Evolutionary conservation across 2,113 vertebrate species (phyloP).

Genomic region (Clarias magur): DNA sequence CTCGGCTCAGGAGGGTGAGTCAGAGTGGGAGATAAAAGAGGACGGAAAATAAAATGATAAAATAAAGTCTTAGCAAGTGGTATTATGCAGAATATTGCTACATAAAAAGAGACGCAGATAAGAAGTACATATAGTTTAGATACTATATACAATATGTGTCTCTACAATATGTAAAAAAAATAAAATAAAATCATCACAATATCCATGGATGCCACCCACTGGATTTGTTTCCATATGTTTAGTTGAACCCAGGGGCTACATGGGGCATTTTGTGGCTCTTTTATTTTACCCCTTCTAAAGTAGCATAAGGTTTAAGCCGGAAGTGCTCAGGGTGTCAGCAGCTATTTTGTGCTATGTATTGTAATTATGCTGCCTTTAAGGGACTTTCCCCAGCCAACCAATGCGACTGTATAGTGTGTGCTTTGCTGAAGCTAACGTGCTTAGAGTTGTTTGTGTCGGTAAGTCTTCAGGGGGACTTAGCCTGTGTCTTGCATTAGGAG

Average conservation of each 20-base stretch:
- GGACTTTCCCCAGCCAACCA: slow-evolving; percentile 32
- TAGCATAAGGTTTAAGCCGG: slow-evolving; percentile 25
- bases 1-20: slow-evolving; percentile 62
- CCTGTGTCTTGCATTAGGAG: slow-evolving; percentile 21
- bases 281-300: slow-evolving; percentile 14
- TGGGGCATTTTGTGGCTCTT: slow-evolving; percentile 34
- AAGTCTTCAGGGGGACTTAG: slow-evolving; percentile 45
- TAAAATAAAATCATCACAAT: slow-evolving; percentile 8
- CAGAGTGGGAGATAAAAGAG: slow-evolving; percentile 42
- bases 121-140: neutral
- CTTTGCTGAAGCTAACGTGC: slow-evolving; percentile 51
- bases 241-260: slow-evolving; percentile 39
- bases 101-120: neutral
- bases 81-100: slow-evolving; percentile 53
- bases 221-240: slow-evolving; percentile 21
- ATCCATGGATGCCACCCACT: slow-evolving; percentile 8
- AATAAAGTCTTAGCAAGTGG: slow-evolving; percentile 41
- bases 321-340: slow-evolving; percentile 40
- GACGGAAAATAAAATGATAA: slow-evolving; percentile 50
- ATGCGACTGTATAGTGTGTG: slow-evolving; percentile 21
- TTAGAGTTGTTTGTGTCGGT: slow-evolving; percentile 52
- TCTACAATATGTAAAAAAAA: no score
- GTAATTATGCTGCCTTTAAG: slow-evolving; percentile 47
- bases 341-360: slow-evolving; percentile 40
- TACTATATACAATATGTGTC: slow-evolving; percentile 9